Conservation (phyloP, 2,888 invertebrate genomes). For the Eulithis prunata region DNA sequence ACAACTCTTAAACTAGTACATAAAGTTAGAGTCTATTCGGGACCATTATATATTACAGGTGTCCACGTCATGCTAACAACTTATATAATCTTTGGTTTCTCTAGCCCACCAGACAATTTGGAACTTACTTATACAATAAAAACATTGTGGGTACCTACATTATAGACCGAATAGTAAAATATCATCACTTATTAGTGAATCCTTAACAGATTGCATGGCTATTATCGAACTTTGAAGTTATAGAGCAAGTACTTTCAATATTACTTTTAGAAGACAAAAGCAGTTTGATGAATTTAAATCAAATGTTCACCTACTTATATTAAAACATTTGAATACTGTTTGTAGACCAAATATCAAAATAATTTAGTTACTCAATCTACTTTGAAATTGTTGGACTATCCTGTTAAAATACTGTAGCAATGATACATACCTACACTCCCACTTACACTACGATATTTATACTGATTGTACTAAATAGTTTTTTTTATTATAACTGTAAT, state of each 20-base stretch:
- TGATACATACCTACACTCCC: constrained; percentile 11
- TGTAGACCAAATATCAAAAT: background rate
- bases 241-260: constrained; percentile 28
- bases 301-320: constrained; percentile 5
- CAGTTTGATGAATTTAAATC: constrained; percentile 4
- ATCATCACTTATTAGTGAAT: constrained; percentile 50
- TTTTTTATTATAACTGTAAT: constrained; percentile 58
- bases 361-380: background rate
- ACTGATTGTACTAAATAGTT: constrained; percentile 53
- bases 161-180: constrained; percentile 48
- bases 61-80: constrained; percentile 62
- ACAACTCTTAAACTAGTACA: constrained; percentile 52
- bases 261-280: constrained; percentile 1
- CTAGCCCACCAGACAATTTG: constrained; percentile 79
- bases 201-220: constrained; percentile 33
- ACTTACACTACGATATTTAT: constrained; percentile 36
- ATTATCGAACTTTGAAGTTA: constrained; percentile 51
- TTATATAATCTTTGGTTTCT: constrained; percentile 81
- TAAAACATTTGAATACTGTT: constrained; percentile 28
- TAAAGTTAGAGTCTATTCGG: constrained; percentile 61
- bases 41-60: constrained; percentile 74
- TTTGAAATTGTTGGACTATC: background rate
- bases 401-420: constrained; percentile 39
- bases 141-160: constrained; percentile 48
- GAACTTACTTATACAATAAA: constrained; percentile 59